Evolutionary conservation across 1,140 invertebrate genomes (phyloP).

Genomic region (Pararge aegeria): DNA sequence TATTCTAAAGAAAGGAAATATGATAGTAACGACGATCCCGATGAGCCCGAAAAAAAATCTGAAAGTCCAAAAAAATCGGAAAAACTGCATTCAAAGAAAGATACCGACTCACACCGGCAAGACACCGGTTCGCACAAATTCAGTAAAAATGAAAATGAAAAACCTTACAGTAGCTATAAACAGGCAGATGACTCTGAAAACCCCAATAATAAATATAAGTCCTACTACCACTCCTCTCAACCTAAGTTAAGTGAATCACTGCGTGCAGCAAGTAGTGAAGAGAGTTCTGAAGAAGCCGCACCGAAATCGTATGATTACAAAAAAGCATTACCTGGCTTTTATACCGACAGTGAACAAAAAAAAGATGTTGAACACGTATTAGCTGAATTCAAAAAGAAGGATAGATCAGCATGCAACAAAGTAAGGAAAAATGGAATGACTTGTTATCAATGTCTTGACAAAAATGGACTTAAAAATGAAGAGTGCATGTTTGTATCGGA

Average conservation of each 20-base stretch:
- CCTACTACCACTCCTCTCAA: conserved; percentile 60
- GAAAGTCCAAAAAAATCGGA: conserved; percentile 55
- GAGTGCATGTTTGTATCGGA: conserved; percentile 88
- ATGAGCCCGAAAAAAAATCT: conserved; percentile 59
- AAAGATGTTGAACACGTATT: conserved; percentile 85
- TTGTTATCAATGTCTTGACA: conserved; percentile 85
- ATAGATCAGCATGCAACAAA: conserved; percentile 85
- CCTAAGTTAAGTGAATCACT: conserved; percentile 59
- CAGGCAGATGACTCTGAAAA: conserved; percentile 53
- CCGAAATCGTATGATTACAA: conserved; percentile 68
- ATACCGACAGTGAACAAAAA: conserved; percentile 74
- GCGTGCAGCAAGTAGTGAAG: conserved; percentile 46
- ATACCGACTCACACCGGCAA: conserved; percentile 8
- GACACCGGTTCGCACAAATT: conserved; percentile 48
- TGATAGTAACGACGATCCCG: conserved; percentile 79
- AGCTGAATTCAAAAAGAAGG: conserved; percentile 84
- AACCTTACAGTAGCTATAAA: conserved; percentile 54
- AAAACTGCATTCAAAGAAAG: conserved; percentile 56
- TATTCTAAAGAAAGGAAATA: conserved; percentile 82
- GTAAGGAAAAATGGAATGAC: conserved; percentile 86
- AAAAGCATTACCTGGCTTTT: conserved; percentile 71
- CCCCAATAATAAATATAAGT: conserved; percentile 68
- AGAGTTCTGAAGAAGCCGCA: conserved; percentile 55
- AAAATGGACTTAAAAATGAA: conserved; percentile 84
- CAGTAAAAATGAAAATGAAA: conserved; percentile 36